Evolutionary conservation across 2,888 invertebrate species (phyloP).

Genomic region (Noctua janthina): DNA sequence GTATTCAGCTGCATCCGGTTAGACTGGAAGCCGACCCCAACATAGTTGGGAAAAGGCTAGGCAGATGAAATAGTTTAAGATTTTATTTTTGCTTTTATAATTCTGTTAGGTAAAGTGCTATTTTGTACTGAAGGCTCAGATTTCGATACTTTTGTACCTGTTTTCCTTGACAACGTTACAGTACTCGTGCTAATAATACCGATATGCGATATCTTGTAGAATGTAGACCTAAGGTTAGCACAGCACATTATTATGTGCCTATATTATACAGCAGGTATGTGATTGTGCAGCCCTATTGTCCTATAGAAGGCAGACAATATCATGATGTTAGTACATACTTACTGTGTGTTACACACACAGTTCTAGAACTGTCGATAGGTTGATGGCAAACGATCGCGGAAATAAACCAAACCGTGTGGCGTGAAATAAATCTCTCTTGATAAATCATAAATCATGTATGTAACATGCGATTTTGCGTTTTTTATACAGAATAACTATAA

Average conservation of each 20-base stretch:
- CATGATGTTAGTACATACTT: neutral
- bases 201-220: slow-evolving; percentile 62
- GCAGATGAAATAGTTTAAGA: neutral
- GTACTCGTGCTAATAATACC: slow-evolving; percentile 57
- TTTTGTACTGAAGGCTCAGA: slow-evolving; percentile 43
- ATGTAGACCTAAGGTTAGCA: slow-evolving; percentile 61
- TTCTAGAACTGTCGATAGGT: slow-evolving; percentile 10
- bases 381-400: slow-evolving; percentile 15
- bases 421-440: slow-evolving; percentile 31
- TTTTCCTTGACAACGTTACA: slow-evolving; percentile 62
- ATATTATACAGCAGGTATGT: slow-evolving; percentile 28
- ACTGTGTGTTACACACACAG: neutral
- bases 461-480: neutral
- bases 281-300: slow-evolving; percentile 49
- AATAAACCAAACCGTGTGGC: neutral
- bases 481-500: neutral
- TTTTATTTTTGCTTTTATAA: slow-evolving; percentile 1
- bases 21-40: no score
- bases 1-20: no score
- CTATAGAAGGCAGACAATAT: slow-evolving; percentile 53
- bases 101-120: neutral
- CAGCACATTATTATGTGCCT: slow-evolving; percentile 30
- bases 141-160: slow-evolving; percentile 53
- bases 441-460: slow-evolving; percentile 1
- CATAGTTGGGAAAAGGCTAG: no score